A percentile compares a stretch with the other conserved stretches of the same genome.
phyloP scores from a whole-genome alignment of 2,888 invertebrate species.

The Cabera pusaria region DNA sequence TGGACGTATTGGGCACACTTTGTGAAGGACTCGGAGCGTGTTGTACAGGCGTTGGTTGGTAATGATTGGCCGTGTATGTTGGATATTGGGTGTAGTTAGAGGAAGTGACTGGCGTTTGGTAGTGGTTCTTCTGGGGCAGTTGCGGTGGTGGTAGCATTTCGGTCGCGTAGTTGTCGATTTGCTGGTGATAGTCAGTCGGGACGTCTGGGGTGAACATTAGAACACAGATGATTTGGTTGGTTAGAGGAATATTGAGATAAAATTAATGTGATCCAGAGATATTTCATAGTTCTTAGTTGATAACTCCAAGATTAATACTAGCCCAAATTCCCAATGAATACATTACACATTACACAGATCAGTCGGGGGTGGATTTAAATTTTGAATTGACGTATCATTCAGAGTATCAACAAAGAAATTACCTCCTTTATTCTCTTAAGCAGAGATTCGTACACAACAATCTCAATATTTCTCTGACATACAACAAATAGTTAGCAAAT shows the following conservation, averaged over 20 bases:
- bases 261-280: too few species aligned
- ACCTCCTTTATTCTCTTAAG: too few species aligned
- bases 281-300: too few species aligned
- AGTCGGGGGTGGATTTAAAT: too few species aligned
- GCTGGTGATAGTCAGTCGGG: conserved; percentile 73
- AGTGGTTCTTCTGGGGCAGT: conserved; percentile 67
- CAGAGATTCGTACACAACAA: too few species aligned
- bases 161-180: conserved; percentile 74
- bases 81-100: conserved; percentile 32
- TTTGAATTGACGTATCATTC: too few species aligned
- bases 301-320: too few species aligned
- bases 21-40: too few species aligned
- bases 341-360: too few species aligned
- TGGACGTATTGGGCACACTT: conserved; percentile 20
- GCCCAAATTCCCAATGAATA: too few species aligned
- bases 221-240: conserved; percentile 36
- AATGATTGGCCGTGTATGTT: conserved; percentile 29
- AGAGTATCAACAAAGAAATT: too few species aligned
- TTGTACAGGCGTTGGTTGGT: too few species aligned
- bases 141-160: conserved; percentile 72
- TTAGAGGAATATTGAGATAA: conserved; percentile 34
- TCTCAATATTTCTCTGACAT: conserved; percentile 22
- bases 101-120: conserved; percentile 57
- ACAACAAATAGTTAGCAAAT: conserved; percentile 24
- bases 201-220: conserved; percentile 57